A percentile compares a stretch with the other conserved stretches of the same genome.
These are phyloP conservation scores for Brachionus asplanchnoidis DNA, from an alignment of 1,140 invertebrate genomes.

Conservation along the genomic window DNA sequence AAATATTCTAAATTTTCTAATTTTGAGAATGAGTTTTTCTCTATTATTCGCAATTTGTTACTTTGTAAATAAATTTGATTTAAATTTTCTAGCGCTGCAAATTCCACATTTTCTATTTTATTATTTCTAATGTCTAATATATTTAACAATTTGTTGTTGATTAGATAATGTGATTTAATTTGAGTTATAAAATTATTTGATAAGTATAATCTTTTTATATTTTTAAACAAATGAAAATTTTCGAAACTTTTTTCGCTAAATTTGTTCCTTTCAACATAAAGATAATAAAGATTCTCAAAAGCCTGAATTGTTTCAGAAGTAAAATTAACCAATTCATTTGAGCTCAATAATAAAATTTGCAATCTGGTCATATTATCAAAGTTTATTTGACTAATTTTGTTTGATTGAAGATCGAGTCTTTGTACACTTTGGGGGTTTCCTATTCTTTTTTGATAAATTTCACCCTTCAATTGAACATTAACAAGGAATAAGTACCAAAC, in stretches of 20 bases:
- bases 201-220: background rate
- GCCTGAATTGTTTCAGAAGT: background rate
- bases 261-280: background rate
- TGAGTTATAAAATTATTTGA: background rate
- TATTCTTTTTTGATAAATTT: background rate
- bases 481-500: background rate
- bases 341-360: background rate
- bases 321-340: background rate
- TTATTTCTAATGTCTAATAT: background rate
- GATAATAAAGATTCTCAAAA: background rate
- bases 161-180: background rate
- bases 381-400: background rate
- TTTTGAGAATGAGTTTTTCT: background rate
- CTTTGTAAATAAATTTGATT: background rate
- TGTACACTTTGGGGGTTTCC: background rate
- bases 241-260: background rate
- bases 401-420: background rate
- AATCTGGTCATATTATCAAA: background rate
- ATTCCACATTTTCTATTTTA: background rate
- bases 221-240: background rate
- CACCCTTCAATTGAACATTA: background rate
- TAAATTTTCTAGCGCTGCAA: background rate
- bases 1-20: background rate
- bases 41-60: background rate
- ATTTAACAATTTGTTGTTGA: background rate